Evolutionary conservation across 2,113 vertebrate species (phyloP).

Genomic region (Phylloscopus trochiloides): DNA sequence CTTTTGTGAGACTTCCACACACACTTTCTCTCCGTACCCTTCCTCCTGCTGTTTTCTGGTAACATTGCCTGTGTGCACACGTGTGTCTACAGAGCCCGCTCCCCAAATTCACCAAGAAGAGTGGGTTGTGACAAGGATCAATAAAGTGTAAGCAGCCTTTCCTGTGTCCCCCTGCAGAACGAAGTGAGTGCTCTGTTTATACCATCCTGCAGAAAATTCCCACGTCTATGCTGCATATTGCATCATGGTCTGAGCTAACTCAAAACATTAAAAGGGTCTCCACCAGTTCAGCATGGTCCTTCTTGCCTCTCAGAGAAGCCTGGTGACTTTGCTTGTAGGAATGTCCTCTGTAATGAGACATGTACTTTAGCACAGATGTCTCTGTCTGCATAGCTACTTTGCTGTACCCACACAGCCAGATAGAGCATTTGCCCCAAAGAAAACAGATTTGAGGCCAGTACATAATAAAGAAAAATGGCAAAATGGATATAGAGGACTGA

Average conservation of each 20-base stretch:
- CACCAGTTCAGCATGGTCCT: background rate
- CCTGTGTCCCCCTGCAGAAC: background rate
- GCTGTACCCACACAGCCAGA: background rate
- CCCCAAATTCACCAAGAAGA: background rate
- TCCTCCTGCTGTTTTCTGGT: background rate
- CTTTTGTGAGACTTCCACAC: background rate
- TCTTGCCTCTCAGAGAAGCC: background rate
- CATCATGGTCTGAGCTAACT: background rate
- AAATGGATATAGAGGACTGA: background rate
- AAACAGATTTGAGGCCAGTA: background rate
- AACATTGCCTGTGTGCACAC: background rate
- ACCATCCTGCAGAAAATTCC: background rate
- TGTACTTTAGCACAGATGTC: background rate
- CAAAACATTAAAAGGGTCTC: background rate
- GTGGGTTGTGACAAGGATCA: background rate
- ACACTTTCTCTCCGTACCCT: rapidly evolving
- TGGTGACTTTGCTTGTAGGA: background rate
- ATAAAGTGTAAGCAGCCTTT: background rate
- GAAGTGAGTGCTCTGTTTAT: background rate
- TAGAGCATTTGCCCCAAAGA: background rate
- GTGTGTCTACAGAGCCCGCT: background rate
- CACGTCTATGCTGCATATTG: background rate
- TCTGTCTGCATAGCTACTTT: background rate
- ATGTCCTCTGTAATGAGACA: background rate
- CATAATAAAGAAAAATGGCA: background rate